Evolutionary conservation across 2,888 invertebrate genomes (phyloP).

Genomic region (Lasioglossum leucozonium): DNA sequence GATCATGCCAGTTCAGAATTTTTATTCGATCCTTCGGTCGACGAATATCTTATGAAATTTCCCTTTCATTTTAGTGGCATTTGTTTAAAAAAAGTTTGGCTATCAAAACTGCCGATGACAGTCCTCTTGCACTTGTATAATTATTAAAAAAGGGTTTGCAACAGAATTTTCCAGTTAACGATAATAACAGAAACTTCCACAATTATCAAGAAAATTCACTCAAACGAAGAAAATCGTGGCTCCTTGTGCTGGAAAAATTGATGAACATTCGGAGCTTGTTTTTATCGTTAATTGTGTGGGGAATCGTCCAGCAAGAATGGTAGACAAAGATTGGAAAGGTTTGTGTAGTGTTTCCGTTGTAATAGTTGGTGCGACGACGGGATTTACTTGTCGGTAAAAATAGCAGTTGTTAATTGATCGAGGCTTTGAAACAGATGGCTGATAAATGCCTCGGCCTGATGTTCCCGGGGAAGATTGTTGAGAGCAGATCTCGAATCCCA

Average conservation of each 20-base stretch:
- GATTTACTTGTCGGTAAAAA: background rate
- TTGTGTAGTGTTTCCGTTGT: background rate
- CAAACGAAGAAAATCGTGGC: too few relatives aligned
- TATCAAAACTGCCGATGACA: too few relatives aligned
- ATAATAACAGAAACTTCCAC: too few relatives aligned
- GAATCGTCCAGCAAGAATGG: background rate
- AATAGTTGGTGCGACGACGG: background rate
- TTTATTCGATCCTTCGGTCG: background rate
- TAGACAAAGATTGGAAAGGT: background rate
- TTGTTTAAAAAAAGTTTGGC: too few relatives aligned
- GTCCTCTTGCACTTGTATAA: background rate
- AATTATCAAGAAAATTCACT: too few relatives aligned
- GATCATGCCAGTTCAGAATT: background rate
- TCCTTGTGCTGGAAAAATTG: too few relatives aligned
- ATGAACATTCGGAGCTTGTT: background rate
- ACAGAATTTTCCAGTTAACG: too few relatives aligned
- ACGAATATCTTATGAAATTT: too few relatives aligned
- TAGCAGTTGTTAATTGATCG: background rate
- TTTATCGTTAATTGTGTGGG: background rate
- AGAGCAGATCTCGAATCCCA: conserved; percentile 10
- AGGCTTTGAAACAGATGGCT: background rate
- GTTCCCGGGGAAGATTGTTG: conserved; percentile 9
- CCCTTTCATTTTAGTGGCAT: too few relatives aligned
- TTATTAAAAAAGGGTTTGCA: background rate
- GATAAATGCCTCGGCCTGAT: background rate